Conservation (phyloP, 2,797 vertebrate species). For the Helostoma temminkii region DNA sequence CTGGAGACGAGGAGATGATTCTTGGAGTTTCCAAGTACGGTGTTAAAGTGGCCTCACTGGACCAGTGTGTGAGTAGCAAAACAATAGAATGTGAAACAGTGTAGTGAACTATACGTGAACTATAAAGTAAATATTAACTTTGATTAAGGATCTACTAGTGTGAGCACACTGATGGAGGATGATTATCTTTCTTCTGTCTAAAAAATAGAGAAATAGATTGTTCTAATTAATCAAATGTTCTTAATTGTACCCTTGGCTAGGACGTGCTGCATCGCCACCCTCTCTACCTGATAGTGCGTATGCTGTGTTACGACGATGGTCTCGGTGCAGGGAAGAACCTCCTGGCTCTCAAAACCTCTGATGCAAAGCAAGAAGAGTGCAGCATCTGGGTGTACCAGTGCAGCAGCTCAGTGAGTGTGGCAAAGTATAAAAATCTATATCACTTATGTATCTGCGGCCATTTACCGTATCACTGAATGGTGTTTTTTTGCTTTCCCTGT, state of each 20-base stretch:
- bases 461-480: not conserved
- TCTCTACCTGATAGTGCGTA: constrained; percentile 93
- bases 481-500: not conserved
- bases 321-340: constrained; percentile 94
- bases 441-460: rapidly evolving
- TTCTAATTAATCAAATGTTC: not conserved
- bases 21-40: constrained; percentile 96
- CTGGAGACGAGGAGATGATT: constrained; percentile 94
- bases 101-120: no score
- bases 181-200: not conserved
- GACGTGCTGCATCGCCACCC: constrained; percentile 95
- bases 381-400: constrained; percentile 98
- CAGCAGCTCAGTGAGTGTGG: constrained; percentile 89
- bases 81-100: not conserved
- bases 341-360: constrained; percentile 94
- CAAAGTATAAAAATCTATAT: no score
- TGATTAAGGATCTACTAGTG: not conserved
- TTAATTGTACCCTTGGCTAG: constrained; percentile 71
- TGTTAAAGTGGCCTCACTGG: constrained; percentile 93
- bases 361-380: constrained; percentile 88
- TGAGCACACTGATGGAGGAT: not conserved
- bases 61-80: constrained; percentile 93
- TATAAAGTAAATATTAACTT: no score
- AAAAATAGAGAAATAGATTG: not conserved
- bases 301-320: constrained; percentile 98